Conservation (phyloP, 2,797 vertebrate species). For the Benthosema pterotum region DNA sequence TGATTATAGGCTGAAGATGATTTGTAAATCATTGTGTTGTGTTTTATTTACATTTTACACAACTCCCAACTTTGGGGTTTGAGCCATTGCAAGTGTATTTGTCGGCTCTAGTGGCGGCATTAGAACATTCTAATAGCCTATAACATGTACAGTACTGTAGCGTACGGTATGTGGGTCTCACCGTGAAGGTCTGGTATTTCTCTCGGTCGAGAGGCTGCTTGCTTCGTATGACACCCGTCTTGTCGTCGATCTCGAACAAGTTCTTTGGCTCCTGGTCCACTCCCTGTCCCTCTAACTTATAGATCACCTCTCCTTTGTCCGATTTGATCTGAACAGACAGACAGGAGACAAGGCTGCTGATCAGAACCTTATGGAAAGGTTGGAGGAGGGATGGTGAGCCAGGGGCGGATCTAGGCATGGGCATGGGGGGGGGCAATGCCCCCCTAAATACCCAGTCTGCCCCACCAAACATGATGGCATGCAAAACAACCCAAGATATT, state of each 20-base stretch:
- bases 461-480: too few relatives aligned
- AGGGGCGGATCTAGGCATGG: too few relatives aligned
- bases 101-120: too few relatives aligned
- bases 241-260: constrained; percentile 93
- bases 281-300: constrained; percentile 93
- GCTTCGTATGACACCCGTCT: constrained; percentile 89
- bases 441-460: too few relatives aligned
- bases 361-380: constrained; percentile 21
- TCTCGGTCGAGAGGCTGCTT: constrained; percentile 92
- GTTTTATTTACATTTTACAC: too few relatives aligned
- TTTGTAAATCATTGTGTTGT: too few relatives aligned
- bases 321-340: constrained; percentile 89
- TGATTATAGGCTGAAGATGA: too few relatives aligned
- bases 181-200: constrained; percentile 88
- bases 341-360: constrained; percentile 28
- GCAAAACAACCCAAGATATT: too few relatives aligned
- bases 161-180: constrained; percentile 53
- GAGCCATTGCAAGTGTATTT: constrained; percentile 18
- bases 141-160: too few relatives aligned
- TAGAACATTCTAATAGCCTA: constrained; percentile 4
- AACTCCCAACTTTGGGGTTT: too few relatives aligned
- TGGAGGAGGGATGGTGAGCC: constrained; percentile 4
- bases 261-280: constrained; percentile 93
- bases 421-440: too few relatives aligned
- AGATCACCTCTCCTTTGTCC: constrained; percentile 94